phyloP scores from a whole-genome alignment of 92 coral and sea anemone genomes.

The Desmophyllum pertusum region DNA sequence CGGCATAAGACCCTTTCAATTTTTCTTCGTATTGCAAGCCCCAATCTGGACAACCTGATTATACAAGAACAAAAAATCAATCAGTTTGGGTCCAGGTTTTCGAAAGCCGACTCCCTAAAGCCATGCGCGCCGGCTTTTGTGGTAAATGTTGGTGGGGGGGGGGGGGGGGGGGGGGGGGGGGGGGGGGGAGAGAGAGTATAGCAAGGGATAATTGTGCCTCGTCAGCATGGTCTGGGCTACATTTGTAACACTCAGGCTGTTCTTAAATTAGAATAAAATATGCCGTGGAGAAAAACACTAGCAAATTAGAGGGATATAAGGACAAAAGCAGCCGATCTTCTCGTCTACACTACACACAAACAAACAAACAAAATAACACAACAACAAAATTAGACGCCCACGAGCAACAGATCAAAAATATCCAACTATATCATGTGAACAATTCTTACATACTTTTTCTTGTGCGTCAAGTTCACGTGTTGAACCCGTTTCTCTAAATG shows the following conservation, averaged over 20 bases:
- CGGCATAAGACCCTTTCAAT: constrained; percentile 92
- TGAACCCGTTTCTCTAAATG: constrained; percentile 87
- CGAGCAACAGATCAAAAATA: background rate
- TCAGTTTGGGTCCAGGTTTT: background rate
- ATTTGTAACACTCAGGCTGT: no score
- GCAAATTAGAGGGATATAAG: background rate
- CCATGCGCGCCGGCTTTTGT: no score
- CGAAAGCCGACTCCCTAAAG: background rate
- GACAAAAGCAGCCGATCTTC: background rate
- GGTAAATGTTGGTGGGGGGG: no score
- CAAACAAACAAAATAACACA: background rate
- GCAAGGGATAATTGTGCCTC: no score
- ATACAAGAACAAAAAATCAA: background rate
- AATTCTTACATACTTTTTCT: constrained; percentile 70
- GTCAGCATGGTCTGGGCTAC: no score
- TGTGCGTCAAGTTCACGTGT: constrained; percentile 76
- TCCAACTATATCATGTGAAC: background rate
- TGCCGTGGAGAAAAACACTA: background rate
- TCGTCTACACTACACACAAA: background rate
- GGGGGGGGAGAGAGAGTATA: no score
- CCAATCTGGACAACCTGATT: constrained; percentile 83
- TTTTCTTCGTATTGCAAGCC: constrained; percentile 90
- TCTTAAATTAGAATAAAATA: no score
- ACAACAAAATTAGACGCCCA: background rate
- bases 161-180: no score